Evolutionary conservation across 30 jellyfish, hydroid and myxozoan species (phyloP).

Genomic region (Rhopilema esculentum): DNA sequence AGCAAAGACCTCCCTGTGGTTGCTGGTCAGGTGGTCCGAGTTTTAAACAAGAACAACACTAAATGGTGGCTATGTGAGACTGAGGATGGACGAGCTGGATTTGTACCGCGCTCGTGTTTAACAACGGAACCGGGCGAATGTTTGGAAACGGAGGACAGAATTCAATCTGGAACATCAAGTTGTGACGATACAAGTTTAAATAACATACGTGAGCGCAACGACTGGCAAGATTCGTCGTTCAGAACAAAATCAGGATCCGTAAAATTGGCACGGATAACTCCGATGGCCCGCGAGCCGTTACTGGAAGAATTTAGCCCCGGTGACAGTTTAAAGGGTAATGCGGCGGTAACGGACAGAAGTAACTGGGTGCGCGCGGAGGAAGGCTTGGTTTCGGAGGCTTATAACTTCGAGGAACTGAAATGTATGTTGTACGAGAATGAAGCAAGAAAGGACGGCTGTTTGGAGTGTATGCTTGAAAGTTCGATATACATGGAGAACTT

Average conservation of each 20-base stretch:
- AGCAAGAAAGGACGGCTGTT: not conserved
- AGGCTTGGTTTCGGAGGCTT: not conserved
- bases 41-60: slow-evolving; percentile 35
- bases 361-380: not conserved
- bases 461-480: not conserved
- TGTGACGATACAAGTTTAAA: not conserved
- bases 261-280: slow-evolving; percentile 70
- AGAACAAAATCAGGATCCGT: slow-evolving; percentile 19
- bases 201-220: slow-evolving; percentile 12
- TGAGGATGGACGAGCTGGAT: slow-evolving; percentile 70
- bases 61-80: slow-evolving; percentile 71
- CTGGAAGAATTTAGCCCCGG: no score
- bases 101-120: slow-evolving; percentile 52
- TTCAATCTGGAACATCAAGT: not conserved
- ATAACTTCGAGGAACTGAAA: not conserved
- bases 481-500: not conserved
- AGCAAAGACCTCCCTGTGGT: slow-evolving; percentile 52
- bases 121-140: slow-evolving; percentile 2
- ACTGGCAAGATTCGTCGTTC: slow-evolving; percentile 10
- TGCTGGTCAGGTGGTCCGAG: slow-evolving; percentile 72
- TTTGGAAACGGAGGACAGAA: no score
- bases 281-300: slow-evolving; percentile 60
- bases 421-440: not conserved
- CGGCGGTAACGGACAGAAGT: not conserved
- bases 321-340: not conserved